These are phyloP conservation scores for Archaeoteleia sp. DNA, from an alignment of 2,888 invertebrate species.

Conservation along the genomic window DNA sequence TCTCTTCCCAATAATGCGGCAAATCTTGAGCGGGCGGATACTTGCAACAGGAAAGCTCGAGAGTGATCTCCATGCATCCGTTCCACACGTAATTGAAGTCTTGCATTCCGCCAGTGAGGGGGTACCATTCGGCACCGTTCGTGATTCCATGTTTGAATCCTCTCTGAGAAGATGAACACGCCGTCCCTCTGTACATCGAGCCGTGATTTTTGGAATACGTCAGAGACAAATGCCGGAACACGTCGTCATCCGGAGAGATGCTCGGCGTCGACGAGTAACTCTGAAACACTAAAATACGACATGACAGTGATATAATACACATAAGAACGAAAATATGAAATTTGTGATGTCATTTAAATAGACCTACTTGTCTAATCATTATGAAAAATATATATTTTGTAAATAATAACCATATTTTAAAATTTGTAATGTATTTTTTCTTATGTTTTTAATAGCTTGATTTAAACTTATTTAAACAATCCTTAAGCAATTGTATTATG, in stretches of 20 bases:
- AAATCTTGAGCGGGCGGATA: slow-evolving; percentile 89
- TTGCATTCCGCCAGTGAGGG: slow-evolving; percentile 92
- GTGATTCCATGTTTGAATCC: slow-evolving; percentile 93
- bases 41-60: slow-evolving; percentile 96
- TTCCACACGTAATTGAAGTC: slow-evolving; percentile 96
- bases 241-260: slow-evolving; percentile 93
- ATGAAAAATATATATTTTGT: too few species aligned
- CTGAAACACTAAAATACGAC: slow-evolving; percentile 89
- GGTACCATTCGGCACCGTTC: slow-evolving; percentile 96
- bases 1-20: slow-evolving; percentile 90
- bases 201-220: slow-evolving; percentile 92
- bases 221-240: slow-evolving; percentile 89
- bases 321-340: slow-evolving; percentile 22
- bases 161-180: slow-evolving; percentile 85
- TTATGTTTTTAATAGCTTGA: too few species aligned
- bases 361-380: too few species aligned
- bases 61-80: slow-evolving; percentile 95
- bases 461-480: too few species aligned
- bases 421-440: too few species aligned
- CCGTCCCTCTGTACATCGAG: slow-evolving; percentile 90
- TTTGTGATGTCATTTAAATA: too few species aligned
- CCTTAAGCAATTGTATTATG: too few species aligned
- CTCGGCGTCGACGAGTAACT: slow-evolving; percentile 88
- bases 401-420: too few species aligned
- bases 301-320: too few species aligned